A percentile compares a stretch with the other conserved stretches of the same genome.
These are phyloP conservation scores for Gisinianus flammeolus DNA, from an alignment of 2,888 invertebrate species.

Conservation along the genomic window DNA sequence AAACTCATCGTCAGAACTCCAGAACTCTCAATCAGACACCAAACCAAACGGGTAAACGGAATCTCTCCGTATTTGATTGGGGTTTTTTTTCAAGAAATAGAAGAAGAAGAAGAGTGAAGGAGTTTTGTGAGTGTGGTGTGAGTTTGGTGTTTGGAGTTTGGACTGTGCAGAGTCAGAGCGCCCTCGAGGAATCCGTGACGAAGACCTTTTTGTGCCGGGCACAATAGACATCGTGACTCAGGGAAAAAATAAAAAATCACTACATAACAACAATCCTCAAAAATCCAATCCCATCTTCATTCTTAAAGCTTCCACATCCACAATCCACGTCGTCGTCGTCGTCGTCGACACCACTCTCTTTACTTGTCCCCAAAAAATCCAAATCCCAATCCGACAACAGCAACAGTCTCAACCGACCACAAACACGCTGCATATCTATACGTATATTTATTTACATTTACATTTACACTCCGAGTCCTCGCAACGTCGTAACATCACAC, in stretches of 20 bases:
- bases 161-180: slow-evolving; percentile 26
- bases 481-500: not conserved
- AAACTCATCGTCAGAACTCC: too few relatives aligned
- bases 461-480: not conserved
- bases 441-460: too few relatives aligned
- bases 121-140: not conserved
- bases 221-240: slow-evolving; percentile 52
- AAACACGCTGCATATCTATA: not conserved
- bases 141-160: not conserved
- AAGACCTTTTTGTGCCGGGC: slow-evolving; percentile 46
- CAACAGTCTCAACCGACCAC: slow-evolving; percentile 14
- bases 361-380: not conserved
- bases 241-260: slow-evolving; percentile 43
- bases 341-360: not conserved
- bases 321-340: not conserved
- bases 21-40: too few relatives aligned
- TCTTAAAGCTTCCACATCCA: not conserved
- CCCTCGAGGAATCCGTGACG: slow-evolving; percentile 49
- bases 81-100: not conserved
- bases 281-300: slow-evolving; percentile 30
- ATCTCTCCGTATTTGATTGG: not conserved
- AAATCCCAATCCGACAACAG: not conserved
- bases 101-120: not conserved
- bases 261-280: slow-evolving; percentile 15
- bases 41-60: too few relatives aligned